phyloP scores from a whole-genome alignment of 1,140 invertebrate genomes.

The Aphelinus atriplicis region DNA sequence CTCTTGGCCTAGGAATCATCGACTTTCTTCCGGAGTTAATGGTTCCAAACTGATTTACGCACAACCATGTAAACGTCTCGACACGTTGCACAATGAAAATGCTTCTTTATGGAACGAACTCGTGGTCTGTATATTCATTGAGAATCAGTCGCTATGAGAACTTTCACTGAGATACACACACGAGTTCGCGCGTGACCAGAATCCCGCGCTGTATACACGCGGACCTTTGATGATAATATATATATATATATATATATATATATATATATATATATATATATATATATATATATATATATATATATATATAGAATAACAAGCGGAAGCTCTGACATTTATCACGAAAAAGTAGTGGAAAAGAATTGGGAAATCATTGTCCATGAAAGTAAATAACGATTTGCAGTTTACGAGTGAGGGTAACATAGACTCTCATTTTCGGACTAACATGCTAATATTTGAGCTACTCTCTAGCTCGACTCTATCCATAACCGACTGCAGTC shows the following conservation, averaged over 20 bases:
- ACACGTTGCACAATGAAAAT: constrained; percentile 56
- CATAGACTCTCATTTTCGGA: too few species aligned
- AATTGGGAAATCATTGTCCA: background rate
- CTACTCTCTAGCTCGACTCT: too few species aligned
- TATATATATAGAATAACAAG: too few species aligned
- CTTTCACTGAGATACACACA: constrained; percentile 58
- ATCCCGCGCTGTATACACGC: constrained; percentile 41
- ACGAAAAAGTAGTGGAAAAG: too few species aligned
- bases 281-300: too few species aligned
- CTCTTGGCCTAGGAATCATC: background rate
- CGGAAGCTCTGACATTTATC: too few species aligned
- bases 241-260: background rate
- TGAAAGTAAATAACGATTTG: background rate
- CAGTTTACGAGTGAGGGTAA: too few species aligned
- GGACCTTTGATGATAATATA: constrained; percentile 1
- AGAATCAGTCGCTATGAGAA: constrained; percentile 49
- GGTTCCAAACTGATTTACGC: background rate
- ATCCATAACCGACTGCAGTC: too few species aligned
- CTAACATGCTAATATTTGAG: too few species aligned
- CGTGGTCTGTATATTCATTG: constrained; percentile 54
- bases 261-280: too few species aligned
- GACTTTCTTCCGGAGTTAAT: constrained; percentile 1
- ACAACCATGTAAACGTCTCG: background rate
- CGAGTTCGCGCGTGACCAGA: constrained; percentile 52
- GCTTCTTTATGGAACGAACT: constrained; percentile 52